Evolutionary conservation across 2,888 invertebrate genomes (phyloP), one percentile per base, ranked within the genome.

Genomic region (Hirtodrosophila histrioides): DNA sequence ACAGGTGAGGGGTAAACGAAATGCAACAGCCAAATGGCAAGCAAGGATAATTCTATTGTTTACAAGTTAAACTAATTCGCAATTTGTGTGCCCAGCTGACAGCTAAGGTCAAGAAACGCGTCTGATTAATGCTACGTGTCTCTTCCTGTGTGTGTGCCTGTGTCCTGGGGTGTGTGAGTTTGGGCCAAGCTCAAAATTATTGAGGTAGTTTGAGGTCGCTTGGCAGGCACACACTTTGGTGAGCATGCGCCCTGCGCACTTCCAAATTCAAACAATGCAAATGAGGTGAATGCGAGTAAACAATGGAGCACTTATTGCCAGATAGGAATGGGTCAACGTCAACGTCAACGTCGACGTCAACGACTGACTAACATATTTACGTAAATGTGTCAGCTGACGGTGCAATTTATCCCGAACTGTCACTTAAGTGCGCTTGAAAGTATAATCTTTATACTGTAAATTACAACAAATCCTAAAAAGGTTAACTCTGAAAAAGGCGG

Each of bases 61-160:
- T 35, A 35, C 33, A 31, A 5, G 4, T 35, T 43, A 10, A 36
- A 27, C 35, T 35, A 27, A 35, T 23, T 29, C 7, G 27, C 10
- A 6, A 49, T 61, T 37, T 63, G 33, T 43, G 33, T 37, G 49
- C 48, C 41, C 31, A 46, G 35, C 46, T 46, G 49, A 43, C 48
- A 57, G 49, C 63, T 71, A 78, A 85, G 82, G 86, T 83, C 82
- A 83, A 83, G 78, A 83, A 78, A 74, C 80, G 63, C 66, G 31
- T 41, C 41, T 43, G 49, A 66, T 58, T 62, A 62, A 37, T 41
- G 29, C 27, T 27, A 2, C 17, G 8, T 12, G 39, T 12, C 35
- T 41, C 33, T 43, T 2, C 24, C 3, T 9, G n/a, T 27, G 6
- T 35, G 17, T 29, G 17, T 10, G 29, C n/a, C 12, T 37, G 33